Base-by-base conservation (phyloP, 2,888 invertebrate genomes). In the Clusia tigrina region DNA sequence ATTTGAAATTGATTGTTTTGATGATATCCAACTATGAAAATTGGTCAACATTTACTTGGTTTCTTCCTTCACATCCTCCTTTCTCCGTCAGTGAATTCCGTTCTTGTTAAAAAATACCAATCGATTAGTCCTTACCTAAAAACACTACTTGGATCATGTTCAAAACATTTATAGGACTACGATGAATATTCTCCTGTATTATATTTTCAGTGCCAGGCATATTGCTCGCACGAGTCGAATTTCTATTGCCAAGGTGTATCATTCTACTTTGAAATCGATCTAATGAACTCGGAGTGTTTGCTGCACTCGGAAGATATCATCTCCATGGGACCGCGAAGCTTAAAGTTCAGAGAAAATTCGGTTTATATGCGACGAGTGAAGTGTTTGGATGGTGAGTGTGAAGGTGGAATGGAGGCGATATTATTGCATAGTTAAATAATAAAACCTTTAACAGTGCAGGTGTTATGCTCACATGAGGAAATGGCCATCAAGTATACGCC, bases 261-360 rank as follows among this genome's bases (percentile, higher is more conserved):
- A 52, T 83, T 79, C 69, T 74, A 76, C 68, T 76, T 74, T 58
- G 74, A 79, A 60, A 79, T 77, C 62, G 62, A 71, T 66, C 62
- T 77, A 22, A 71, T 70, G 42, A 74, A 58, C n/a, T 79, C 81
- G 48, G 72, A 85, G 65, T 94, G 93, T 74, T 86, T 89, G 67
- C 84, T 95, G 54, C 93, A 94, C 83, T 91, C 92, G 64, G 93
- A 94, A 82, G 93, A 94, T 79, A 89, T 91, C 58, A 88, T 91
- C 71, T 89, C 91, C n/a, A 87, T 90, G 54, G 93, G 94, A 62
- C 91, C 92, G 1, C 89, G 90, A 83, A 85, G 90, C 55, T 81
- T 94, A 63, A 82, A 87, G 26, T 80, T 86, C 38, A 85, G 86
- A 25, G 80, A 86, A 0, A 86, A 87, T 26, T 90, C 90, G 9